A percentile compares a stretch with the other conserved stretches of the same genome.
These are phyloP conservation scores for Gisinianus flammeolus DNA, from an alignment of 2,888 invertebrate genomes.

Conservation along the genomic window DNA sequence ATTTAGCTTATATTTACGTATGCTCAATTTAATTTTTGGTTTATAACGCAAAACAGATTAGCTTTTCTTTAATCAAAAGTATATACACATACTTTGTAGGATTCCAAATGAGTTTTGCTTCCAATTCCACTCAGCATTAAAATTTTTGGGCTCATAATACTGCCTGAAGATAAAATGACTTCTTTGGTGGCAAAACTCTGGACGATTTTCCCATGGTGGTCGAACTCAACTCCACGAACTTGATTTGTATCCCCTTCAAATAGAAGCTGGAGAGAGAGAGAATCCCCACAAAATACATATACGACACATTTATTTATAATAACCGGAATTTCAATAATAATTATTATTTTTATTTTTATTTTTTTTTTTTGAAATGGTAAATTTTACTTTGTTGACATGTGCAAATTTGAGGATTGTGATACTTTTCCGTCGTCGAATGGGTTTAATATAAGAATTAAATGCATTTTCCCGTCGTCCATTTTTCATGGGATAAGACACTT, in stretches of 20 bases:
- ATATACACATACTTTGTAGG: not conserved
- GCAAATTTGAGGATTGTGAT: constrained; percentile 52
- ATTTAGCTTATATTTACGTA: not conserved
- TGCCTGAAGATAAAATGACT: not conserved
- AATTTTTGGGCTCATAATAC: not conserved
- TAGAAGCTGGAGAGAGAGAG: not conserved
- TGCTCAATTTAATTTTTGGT: not conserved
- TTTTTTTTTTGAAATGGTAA: no score
- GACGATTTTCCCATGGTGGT: not conserved
- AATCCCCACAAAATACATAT: not conserved
- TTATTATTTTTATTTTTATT: not conserved
- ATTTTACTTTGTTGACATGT: constrained; percentile 50
- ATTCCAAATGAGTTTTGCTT: not conserved
- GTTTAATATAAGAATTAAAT: constrained; percentile 48
- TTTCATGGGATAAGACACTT: constrained; percentile 42
- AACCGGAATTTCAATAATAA: not conserved
- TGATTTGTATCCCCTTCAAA: not conserved
- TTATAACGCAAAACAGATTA: not conserved
- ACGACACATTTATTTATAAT: not conserved
- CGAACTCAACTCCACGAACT: not conserved
- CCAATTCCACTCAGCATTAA: not conserved
- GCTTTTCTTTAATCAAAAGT: not conserved
- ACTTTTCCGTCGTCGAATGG: constrained; percentile 36
- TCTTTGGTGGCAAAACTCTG: not conserved
- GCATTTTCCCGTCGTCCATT: constrained; percentile 47